These are phyloP conservation scores for Eulemur coronatus DNA, from an alignment of 2,797 vertebrate genomes.

Conservation along the genomic window DNA sequence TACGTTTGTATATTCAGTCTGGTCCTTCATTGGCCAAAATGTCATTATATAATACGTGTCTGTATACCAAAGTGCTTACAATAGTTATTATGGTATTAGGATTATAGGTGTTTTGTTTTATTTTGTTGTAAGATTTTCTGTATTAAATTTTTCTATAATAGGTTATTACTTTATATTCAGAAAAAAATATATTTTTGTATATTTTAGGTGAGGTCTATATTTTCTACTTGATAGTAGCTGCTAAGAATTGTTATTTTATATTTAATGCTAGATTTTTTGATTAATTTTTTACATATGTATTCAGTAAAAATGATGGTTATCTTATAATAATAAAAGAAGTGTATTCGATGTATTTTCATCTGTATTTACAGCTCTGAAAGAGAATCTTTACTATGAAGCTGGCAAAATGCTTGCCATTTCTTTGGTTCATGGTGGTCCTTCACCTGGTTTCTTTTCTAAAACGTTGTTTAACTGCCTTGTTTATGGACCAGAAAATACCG, in stretches of 20 bases:
- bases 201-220: conserved; percentile 3
- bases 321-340: conserved; percentile 19
- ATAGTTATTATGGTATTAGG: background rate
- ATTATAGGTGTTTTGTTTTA: background rate
- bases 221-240: background rate
- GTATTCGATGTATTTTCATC: conserved; percentile 44
- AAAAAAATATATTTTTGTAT: background rate
- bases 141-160: conserved; percentile 11
- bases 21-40: background rate
- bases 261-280: background rate
- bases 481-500: conserved; percentile 88
- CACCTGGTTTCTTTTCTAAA: conserved; percentile 91
- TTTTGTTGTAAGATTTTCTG: background rate
- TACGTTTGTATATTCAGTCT: background rate
- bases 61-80: background rate
- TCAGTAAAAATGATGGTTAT: conserved; percentile 29
- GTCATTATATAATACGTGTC: background rate
- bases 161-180: conserved; percentile 14
- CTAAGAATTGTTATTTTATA: conserved; percentile 14
- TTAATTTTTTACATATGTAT: background rate
- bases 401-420: conserved; percentile 93
- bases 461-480: conserved; percentile 92
- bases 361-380: conserved; percentile 89
- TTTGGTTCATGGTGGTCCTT: conserved; percentile 91
- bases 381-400: conserved; percentile 94